phyloP scores from a whole-genome alignment of 2,113 vertebrate genomes.

The Rhinolophus sinicus region DNA sequence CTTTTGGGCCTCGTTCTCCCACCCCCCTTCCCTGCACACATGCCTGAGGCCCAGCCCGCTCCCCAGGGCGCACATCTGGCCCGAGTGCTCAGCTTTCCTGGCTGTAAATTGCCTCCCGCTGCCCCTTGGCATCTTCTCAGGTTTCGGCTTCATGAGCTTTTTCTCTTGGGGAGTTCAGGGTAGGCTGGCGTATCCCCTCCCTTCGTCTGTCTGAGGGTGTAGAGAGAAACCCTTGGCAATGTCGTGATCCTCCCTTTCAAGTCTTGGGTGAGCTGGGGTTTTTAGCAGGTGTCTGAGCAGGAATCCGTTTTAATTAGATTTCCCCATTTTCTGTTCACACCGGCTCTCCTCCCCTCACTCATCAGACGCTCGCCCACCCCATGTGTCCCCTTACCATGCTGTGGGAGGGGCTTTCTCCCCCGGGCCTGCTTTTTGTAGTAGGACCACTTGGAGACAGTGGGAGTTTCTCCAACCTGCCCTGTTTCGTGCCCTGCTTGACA shows the following conservation, averaged over 20 bases:
- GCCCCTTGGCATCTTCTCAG: conserved; percentile 70
- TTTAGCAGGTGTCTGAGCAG: conserved; percentile 49
- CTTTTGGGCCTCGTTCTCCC: not conserved
- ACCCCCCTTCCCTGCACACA: rapidly evolving
- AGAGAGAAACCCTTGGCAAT: not conserved
- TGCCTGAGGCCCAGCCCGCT: not conserved
- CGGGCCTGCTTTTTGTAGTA: not conserved
- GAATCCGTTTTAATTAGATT: conserved; percentile 50
- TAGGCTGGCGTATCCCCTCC: not conserved
- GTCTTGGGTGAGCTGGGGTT: conserved; percentile 14
- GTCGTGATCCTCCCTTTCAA: not conserved
- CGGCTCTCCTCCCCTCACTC: not conserved
- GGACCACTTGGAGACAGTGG: not conserved
- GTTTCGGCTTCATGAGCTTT: conserved; percentile 49
- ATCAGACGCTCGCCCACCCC: not conserved
- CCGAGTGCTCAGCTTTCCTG: conserved; percentile 61
- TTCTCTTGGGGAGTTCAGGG: not conserved
- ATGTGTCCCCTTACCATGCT: not conserved
- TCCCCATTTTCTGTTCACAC: not conserved
- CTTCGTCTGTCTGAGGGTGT: rapidly evolving
- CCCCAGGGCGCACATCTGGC: conserved; percentile 68
- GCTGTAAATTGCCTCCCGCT: conserved; percentile 65
- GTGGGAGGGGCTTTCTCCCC: not conserved
- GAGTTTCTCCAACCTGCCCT: not conserved
- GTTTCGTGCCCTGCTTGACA: not conserved